These are phyloP conservation scores for Hemistola chrysoprasaria DNA, from an alignment of 2,888 invertebrate species.

Conservation along the genomic window DNA sequence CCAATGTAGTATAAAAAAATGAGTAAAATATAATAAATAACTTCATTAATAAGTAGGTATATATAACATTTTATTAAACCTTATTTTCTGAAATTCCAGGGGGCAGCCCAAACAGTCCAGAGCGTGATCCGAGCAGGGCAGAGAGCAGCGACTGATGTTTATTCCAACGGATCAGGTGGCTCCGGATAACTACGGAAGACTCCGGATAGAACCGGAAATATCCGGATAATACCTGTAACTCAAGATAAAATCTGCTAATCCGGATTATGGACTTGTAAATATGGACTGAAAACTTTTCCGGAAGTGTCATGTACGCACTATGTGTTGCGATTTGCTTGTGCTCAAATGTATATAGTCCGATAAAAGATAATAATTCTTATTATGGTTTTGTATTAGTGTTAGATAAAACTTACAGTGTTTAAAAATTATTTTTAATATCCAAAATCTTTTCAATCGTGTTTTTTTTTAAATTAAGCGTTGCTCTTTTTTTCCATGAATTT, in stretches of 20 bases:
- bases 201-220: conserved; percentile 6
- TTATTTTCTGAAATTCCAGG: conserved; percentile 73
- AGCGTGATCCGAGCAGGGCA: conserved; percentile 83
- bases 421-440: conserved; percentile 12
- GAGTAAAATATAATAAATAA: too few species aligned
- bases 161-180: conserved; percentile 70
- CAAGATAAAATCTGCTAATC: too few species aligned
- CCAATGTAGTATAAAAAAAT: too few species aligned
- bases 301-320: conserved; percentile 78
- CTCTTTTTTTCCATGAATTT: too few species aligned
- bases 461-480: too few species aligned
- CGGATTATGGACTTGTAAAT: conserved; percentile 28
- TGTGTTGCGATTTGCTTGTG: conserved; percentile 62
- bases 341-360: conserved; percentile 64
- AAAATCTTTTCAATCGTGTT: background rate
- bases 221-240: background rate
- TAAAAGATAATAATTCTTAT: conserved; percentile 14
- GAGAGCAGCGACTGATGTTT: conserved; percentile 72
- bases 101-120: conserved; percentile 87
- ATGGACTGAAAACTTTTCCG: conserved; percentile 71
- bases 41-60: too few species aligned
- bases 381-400: background rate
- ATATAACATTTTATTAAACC: conserved; percentile 1
- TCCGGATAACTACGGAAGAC: conserved; percentile 5
- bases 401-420: conserved; percentile 16